phyloP scores from a whole-genome alignment of 2,888 invertebrate species.

The Drosophila conformis region DNA sequence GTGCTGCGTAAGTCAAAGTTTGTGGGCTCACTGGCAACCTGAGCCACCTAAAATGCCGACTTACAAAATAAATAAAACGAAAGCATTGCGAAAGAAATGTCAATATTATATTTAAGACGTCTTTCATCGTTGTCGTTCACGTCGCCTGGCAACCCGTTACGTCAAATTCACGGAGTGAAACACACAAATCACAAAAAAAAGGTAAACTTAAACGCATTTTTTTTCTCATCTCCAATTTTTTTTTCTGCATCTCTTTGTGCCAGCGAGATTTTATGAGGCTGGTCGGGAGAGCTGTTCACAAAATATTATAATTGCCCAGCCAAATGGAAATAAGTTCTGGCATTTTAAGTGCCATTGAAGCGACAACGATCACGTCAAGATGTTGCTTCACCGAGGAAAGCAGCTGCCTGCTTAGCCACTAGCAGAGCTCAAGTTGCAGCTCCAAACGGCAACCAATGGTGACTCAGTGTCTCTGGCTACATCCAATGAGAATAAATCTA shows the following conservation, averaged over 20 bases:
- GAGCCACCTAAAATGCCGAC: constrained; percentile 32
- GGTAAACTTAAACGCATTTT: constrained; percentile 68
- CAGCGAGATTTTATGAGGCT: constrained; percentile 29
- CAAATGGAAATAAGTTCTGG: constrained; percentile 80
- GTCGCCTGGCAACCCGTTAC: constrained; percentile 56
- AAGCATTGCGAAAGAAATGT: constrained; percentile 68
- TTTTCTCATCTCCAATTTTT: constrained; percentile 13
- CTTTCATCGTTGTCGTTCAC: constrained; percentile 42
- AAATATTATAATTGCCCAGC: constrained; percentile 81
- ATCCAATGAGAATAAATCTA: not conserved
- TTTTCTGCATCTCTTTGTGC: constrained; percentile 32
- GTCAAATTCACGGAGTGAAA: constrained; percentile 69
- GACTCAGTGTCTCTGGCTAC: constrained; percentile 19
- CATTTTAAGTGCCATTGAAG: constrained; percentile 72
- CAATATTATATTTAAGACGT: constrained; percentile 78
- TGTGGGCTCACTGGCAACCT: constrained; percentile 53
- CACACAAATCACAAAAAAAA: constrained; percentile 66
- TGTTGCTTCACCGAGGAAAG: constrained; percentile 43
- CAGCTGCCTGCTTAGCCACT: constrained; percentile 30
- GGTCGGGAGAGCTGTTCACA: constrained; percentile 42
- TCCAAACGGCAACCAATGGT: constrained; percentile 4
- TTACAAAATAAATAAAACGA: constrained; percentile 20
- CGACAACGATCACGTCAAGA: constrained; percentile 59
- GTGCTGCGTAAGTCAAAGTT: constrained; percentile 76
- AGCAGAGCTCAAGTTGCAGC: constrained; percentile 3